Evolutionary conservation across 2,113 vertebrate genomes (phyloP), one percentile per base, ranked within the genome.

Genomic region (Oreochromis aureus): DNA sequence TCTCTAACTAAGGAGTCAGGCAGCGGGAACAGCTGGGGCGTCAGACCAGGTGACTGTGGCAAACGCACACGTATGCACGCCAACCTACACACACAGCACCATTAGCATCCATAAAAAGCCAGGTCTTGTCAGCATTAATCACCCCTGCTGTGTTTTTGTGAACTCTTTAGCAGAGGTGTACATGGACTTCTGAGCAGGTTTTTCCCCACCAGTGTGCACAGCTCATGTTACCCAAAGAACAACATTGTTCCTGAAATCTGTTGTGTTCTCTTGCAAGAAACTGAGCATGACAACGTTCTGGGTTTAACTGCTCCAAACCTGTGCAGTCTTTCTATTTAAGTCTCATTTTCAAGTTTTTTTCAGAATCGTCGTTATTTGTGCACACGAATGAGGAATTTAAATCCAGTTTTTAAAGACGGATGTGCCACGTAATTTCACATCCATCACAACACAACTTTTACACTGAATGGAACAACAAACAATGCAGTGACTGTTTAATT

Each of bases 41-140:
- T 83, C 85, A 69, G 82, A 39, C 41, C 91, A 79, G 89, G 84
- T 85, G 84, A 90, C 84, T 11, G 59, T 7, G 80, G 83, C 88
- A 90, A 81, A 89, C 87, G 81, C 83, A 79, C 53, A 46, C 4
- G 58, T 53, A 58, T 53, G 44, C 66, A 56, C 86, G 69, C 79
- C 32, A 30, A 81, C 84, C 69, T 48, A 81, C 59, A 69, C 88
- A 55, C 83, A 13, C 11, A 1, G 76, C 32, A 6, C 92, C 92
- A 95, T 96, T 96, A 96, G 91, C 79, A 54, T n/a, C 89, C 85
- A 92, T 92, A 90, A 92, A 92, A 92, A 83, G 83, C 80, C 61
- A 6, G 39, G 41, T 83, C 92, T 9, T 95, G 94, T 95, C 94
- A 92, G 86, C 92, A 95, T 95, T 88, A 93, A 94, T 96, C 95